Evolutionary conservation across 1,140 invertebrate species (phyloP).

Genomic region (Trypoxylus dichotomus): DNA sequence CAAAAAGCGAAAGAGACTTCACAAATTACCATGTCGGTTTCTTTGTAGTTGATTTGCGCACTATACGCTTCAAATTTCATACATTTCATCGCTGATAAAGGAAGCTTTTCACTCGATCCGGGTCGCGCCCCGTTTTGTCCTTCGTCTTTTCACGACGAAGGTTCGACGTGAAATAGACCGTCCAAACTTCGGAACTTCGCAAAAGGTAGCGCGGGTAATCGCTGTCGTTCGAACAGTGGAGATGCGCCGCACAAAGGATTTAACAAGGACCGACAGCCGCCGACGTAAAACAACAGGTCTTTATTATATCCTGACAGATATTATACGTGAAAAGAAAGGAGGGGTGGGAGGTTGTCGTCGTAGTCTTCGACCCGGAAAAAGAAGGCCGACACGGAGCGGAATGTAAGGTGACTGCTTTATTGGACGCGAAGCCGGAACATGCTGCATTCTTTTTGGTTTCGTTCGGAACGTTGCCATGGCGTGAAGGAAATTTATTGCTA

Average conservation of each 20-base stretch:
- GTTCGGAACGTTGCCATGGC: not conserved
- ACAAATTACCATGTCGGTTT: no score
- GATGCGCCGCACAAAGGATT: not conserved
- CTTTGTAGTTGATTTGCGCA: no score
- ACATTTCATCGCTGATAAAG: no score
- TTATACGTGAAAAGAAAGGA: not conserved
- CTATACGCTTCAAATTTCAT: no score
- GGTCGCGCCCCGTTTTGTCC: no score
- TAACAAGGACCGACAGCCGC: slow-evolving; percentile 2
- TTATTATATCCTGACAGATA: slow-evolving; percentile 21
- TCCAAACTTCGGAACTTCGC: not conserved
- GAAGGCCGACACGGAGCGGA: not conserved
- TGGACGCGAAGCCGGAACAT: not conserved
- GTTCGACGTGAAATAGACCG: not conserved
- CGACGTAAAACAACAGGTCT: slow-evolving; percentile 20
- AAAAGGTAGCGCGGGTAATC: not conserved
- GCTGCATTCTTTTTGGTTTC: not conserved
- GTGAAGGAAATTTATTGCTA: not conserved
- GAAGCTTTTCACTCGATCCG: no score
- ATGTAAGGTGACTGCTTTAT: slow-evolving; percentile 7
- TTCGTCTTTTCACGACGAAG: not conserved
- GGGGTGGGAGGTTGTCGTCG: not conserved
- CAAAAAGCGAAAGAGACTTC: no score
- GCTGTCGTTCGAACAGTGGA: not conserved
- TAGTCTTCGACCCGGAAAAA: not conserved